Percentiles rank a stretch among this genome's conserved stretches.
Evolutionary conservation across 2,888 invertebrate species (phyloP).

Genomic region (Criorhina ranunculi): DNA sequence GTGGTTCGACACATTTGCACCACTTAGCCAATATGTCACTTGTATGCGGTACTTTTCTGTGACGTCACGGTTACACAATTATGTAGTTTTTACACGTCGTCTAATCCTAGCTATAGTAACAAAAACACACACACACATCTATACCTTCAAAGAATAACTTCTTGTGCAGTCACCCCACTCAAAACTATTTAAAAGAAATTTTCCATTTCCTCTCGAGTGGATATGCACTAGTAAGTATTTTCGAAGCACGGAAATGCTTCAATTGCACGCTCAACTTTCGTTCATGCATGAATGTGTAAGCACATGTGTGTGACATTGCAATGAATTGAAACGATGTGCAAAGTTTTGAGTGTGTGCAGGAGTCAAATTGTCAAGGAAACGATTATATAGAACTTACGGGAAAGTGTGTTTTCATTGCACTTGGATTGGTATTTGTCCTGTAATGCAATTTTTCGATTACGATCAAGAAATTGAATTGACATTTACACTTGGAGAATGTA

Average conservation of each 20-base stretch:
- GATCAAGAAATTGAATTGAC: constrained; percentile 62
- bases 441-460: constrained; percentile 75
- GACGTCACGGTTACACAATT: too few relatives aligned
- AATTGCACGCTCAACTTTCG: constrained; percentile 60
- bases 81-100: too few relatives aligned
- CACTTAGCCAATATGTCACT: too few relatives aligned
- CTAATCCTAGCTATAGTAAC: too few relatives aligned
- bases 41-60: too few relatives aligned
- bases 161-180: constrained; percentile 33
- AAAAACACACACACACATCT: too few relatives aligned
- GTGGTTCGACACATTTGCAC: too few relatives aligned
- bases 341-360: constrained; percentile 39
- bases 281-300: not conserved
- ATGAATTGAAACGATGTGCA: constrained; percentile 38
- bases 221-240: constrained; percentile 11
- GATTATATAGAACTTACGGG: constrained; percentile 55
- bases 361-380: constrained; percentile 48
- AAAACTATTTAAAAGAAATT: constrained; percentile 27
- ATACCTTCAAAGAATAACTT: not conserved
- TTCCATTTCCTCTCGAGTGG: constrained; percentile 58
- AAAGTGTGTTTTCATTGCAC: constrained; percentile 74
- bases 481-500: constrained; percentile 36
- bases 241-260: constrained; percentile 57
- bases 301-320: constrained; percentile 22
- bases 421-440: constrained; percentile 72